A percentile compares a stretch with the other conserved stretches of the same genome.
These are phyloP conservation scores for Trachurus trachurus DNA, from an alignment of 2,797 vertebrate species.

Conservation along the genomic window DNA sequence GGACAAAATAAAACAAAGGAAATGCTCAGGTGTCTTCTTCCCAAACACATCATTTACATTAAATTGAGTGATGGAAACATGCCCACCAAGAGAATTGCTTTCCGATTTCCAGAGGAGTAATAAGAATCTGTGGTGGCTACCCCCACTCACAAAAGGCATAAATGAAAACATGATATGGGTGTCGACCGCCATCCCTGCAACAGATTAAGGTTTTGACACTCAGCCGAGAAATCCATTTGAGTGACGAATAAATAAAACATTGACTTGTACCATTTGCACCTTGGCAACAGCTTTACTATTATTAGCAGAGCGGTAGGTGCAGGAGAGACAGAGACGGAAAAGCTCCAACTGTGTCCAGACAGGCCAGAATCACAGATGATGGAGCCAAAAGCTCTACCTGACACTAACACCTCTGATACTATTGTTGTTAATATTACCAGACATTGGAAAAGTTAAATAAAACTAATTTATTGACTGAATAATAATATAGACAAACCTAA, in stretches of 20 bases:
- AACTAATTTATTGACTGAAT: neutral
- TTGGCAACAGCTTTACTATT: conserved; percentile 78
- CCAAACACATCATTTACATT: conserved; percentile 34
- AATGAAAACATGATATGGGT: conserved; percentile 81
- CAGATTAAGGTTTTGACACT: conserved; percentile 78
- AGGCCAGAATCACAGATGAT: conserved; percentile 14
- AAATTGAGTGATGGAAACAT: conserved; percentile 67
- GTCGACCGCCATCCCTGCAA: conserved; percentile 60
- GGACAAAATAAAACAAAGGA: neutral
- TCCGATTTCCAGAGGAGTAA: conserved; percentile 63
- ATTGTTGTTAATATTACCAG: neutral
- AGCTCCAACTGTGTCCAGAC: conserved; percentile 53
- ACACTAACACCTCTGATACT: neutral
- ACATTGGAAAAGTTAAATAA: neutral
- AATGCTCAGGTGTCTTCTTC: conserved; percentile 22
- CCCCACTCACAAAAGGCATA: conserved; percentile 56
- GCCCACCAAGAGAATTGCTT: conserved; percentile 41
- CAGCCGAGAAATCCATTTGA: conserved; percentile 77
- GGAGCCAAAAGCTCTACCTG: neutral
- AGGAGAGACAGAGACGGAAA: conserved; percentile 52
- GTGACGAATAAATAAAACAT: conserved; percentile 84
- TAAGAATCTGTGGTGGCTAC: conserved; percentile 55
- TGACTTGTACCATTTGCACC: conserved; percentile 63
- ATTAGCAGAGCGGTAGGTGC: conserved; percentile 63
- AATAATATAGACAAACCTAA: neutral